phyloP scores from a whole-genome alignment of 1,140 invertebrate species.

The Trigoniulus corallinus region DNA sequence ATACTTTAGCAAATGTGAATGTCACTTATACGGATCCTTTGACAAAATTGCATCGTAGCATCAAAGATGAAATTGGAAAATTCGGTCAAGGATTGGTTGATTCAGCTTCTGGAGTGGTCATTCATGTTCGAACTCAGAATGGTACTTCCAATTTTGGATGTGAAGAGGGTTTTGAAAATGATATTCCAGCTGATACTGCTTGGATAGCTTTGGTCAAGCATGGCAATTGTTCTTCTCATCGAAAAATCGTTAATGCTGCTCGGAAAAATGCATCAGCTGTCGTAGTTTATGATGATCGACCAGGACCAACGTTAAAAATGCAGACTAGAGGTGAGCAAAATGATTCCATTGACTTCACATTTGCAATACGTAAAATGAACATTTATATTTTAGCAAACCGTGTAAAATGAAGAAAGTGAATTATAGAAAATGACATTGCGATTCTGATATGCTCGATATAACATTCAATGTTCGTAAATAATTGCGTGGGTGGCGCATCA shows the following conservation, averaged over 20 bases:
- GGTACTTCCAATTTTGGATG: slow-evolving; percentile 44
- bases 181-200: slow-evolving; percentile 23
- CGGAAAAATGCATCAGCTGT: slow-evolving; percentile 48
- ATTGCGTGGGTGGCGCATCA: too few relatives aligned
- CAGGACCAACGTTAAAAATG: background rate
- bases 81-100: slow-evolving; percentile 46
- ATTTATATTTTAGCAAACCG: too few relatives aligned
- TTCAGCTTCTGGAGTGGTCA: slow-evolving; percentile 36
- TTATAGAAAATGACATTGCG: too few relatives aligned
- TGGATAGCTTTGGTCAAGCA: slow-evolving; percentile 59
- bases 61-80: slow-evolving; percentile 37
- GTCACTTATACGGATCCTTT: slow-evolving; percentile 22
- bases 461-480: too few relatives aligned
- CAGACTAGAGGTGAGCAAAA: background rate
- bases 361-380: too few relatives aligned
- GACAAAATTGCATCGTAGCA: slow-evolving; percentile 19
- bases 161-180: slow-evolving; percentile 34
- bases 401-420: too few relatives aligned
- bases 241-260: slow-evolving; percentile 53
- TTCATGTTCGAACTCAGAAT: slow-evolving; percentile 36
- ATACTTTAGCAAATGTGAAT: slow-evolving; percentile 25
- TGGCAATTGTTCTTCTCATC: slow-evolving; percentile 54
- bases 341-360: too few relatives aligned
- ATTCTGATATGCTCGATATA: too few relatives aligned
- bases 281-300: slow-evolving; percentile 48